A percentile compares a stretch with the other conserved stretches of the same genome.
phyloP scores from a whole-genome alignment of 2,113 vertebrate genomes.

The Galbula dea region DNA sequence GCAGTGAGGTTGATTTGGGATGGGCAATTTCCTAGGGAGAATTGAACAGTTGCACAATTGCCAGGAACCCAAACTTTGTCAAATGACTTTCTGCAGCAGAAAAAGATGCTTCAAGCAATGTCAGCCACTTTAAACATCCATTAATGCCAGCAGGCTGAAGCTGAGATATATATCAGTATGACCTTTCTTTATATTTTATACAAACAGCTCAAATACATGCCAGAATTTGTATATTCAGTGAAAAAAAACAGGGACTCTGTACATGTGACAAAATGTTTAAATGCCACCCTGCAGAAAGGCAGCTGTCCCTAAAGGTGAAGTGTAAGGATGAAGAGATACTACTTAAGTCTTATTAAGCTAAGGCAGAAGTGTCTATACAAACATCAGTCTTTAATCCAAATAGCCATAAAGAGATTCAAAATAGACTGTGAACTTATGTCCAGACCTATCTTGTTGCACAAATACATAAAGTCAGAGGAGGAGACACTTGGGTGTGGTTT shows the following conservation, averaged over 20 bases:
- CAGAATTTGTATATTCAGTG: not conserved
- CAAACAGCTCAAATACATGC: not conserved
- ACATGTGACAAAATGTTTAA: not conserved
- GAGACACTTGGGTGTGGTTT: not conserved
- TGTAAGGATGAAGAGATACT: not conserved
- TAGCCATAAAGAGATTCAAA: not conserved
- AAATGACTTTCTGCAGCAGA: not conserved
- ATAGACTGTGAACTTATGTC: not conserved
- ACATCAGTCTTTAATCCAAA: not conserved
- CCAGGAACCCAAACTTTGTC: not conserved
- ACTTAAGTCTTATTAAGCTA: not conserved
- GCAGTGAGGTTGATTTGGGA: not conserved
- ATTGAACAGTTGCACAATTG: not conserved
- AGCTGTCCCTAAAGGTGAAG: not conserved
- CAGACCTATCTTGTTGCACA: not conserved
- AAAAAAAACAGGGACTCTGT: not conserved
- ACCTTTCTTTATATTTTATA: not conserved
- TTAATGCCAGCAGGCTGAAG: not conserved
- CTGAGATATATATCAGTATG: not conserved
- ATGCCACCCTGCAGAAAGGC: not conserved
- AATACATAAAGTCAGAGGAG: not conserved
- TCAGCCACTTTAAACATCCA: not conserved
- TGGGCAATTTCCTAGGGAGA: not conserved
- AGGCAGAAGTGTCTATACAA: not conserved
- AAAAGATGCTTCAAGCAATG: not conserved